A percentile compares a stretch with the other conserved stretches of the same genome.
phyloP scores from a whole-genome alignment of 2,888 invertebrate genomes.

The Lasiommata megera region DNA sequence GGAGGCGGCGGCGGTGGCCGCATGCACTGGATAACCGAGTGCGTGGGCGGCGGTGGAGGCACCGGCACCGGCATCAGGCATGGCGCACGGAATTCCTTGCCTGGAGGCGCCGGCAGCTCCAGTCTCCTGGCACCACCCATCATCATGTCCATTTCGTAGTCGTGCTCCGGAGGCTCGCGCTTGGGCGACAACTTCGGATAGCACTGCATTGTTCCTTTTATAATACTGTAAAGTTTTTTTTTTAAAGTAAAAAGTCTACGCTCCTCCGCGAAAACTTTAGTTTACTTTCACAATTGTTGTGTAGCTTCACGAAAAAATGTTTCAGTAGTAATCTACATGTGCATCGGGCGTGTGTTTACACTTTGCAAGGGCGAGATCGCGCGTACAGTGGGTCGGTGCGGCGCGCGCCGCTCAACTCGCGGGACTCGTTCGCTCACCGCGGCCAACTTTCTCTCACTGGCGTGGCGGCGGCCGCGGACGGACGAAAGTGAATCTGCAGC shows the following conservation, averaged over 20 bases:
- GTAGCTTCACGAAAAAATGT: constrained; percentile 20
- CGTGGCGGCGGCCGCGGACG: constrained; percentile 71
- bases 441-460: constrained; percentile 82
- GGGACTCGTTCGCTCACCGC: constrained; percentile 79
- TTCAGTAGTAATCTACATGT: constrained; percentile 25
- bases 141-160: constrained; percentile 60
- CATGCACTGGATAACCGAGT: constrained; percentile 78
- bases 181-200: constrained; percentile 70
- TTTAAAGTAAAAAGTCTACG: constrained; percentile 16
- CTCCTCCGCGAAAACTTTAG: constrained; percentile 22
- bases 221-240: constrained; percentile 33
- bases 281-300: constrained; percentile 23
- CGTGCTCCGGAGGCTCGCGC: constrained; percentile 63
- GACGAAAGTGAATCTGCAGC: constrained; percentile 81
- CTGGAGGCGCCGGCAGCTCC: constrained; percentile 74
- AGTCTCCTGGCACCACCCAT: constrained; percentile 58
- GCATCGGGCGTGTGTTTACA: constrained; percentile 43
- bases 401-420: constrained; percentile 67
- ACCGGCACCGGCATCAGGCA: constrained; percentile 62
- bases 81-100: constrained; percentile 74
- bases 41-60: constrained; percentile 55
- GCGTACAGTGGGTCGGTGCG: constrained; percentile 60
- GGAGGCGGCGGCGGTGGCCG: constrained; percentile 78
- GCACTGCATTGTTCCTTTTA: constrained; percentile 70
- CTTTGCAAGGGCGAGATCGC: constrained; percentile 54